These are phyloP conservation scores for Zalophus californianus DNA, from an alignment of 2,797 vertebrate species.

Conservation along the genomic window DNA sequence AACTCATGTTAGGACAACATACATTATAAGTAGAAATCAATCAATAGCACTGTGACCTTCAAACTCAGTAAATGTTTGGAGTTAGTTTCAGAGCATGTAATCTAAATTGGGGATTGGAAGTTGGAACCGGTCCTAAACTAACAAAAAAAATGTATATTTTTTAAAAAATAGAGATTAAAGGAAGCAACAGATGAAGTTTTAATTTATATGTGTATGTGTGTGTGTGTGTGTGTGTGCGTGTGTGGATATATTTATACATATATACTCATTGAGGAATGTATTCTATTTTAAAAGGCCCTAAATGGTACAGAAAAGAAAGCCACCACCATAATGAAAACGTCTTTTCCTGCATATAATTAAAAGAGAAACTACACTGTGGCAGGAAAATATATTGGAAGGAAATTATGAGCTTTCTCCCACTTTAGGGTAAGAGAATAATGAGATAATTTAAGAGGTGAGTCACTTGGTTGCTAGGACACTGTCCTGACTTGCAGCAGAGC, in stretches of 20 bases:
- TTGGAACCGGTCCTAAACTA: constrained; percentile 89
- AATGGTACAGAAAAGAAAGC: constrained; percentile 63
- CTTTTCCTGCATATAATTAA: constrained; percentile 23
- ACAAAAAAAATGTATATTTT: constrained; percentile 86
- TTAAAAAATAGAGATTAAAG: constrained; percentile 87
- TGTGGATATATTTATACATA: not conserved
- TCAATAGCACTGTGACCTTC: constrained; percentile 91
- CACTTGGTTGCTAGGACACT: constrained; percentile 66
- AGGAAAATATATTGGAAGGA: constrained; percentile 61
- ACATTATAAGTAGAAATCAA: constrained; percentile 92
- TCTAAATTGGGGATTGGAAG: constrained; percentile 90
- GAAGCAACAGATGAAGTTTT: constrained; percentile 88
- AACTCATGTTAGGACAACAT: constrained; percentile 92
- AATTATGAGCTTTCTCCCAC: constrained; percentile 71
- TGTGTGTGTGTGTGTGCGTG: not conserved
- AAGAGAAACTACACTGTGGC: constrained; percentile 36
- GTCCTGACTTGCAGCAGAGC: not conserved
- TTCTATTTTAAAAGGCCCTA: constrained; percentile 74
- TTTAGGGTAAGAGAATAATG: constrained; percentile 6
- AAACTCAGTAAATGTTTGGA: constrained; percentile 90
- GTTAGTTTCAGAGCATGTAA: constrained; percentile 90
- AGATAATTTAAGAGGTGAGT: constrained; percentile 76
- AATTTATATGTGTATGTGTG: constrained; percentile 82
- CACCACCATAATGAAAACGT: not conserved
- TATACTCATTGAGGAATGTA: constrained; percentile 71